Evolutionary conservation across 2,113 vertebrate genomes (phyloP).

Genomic region (Ranitomeya variabilis): DNA sequence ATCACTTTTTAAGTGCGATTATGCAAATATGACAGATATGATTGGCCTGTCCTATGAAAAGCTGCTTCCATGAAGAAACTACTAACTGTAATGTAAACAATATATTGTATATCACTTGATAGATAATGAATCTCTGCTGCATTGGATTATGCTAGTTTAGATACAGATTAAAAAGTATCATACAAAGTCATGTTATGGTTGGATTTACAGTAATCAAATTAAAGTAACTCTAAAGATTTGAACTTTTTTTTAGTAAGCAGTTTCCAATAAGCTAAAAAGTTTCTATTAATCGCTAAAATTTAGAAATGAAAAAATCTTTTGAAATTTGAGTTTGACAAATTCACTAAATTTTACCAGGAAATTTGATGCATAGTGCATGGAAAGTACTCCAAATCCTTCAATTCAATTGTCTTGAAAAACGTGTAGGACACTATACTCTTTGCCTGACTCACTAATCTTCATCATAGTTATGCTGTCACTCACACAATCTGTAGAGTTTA

Average conservation of each 20-base stretch:
- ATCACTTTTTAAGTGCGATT: slow-evolving; percentile 20
- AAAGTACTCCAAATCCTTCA: too few relatives aligned
- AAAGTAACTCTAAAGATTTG: neutral
- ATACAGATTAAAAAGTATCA: neutral
- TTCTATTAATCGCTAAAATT: neutral
- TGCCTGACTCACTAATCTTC: too few relatives aligned
- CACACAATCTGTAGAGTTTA: too few relatives aligned
- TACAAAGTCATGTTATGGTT: neutral
- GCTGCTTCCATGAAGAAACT: neutral
- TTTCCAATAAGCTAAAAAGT: neutral
- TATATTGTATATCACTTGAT: neutral
- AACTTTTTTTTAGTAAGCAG: neutral
- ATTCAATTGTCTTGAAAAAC: too few relatives aligned
- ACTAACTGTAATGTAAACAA: neutral
- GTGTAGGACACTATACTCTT: too few relatives aligned
- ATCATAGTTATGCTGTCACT: too few relatives aligned
- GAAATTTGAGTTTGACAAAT: too few relatives aligned
- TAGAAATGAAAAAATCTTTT: too few relatives aligned
- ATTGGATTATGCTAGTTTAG: neutral
- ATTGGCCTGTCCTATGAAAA: neutral
- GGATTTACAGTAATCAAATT: neutral
- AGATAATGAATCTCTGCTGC: neutral
- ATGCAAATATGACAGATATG: neutral
- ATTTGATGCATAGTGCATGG: too few relatives aligned
- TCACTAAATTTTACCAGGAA: too few relatives aligned